These are phyloP conservation scores for Macrobrachium rosenbergii DNA, from an alignment of 1,140 invertebrate species.

Conservation along the genomic window DNA sequence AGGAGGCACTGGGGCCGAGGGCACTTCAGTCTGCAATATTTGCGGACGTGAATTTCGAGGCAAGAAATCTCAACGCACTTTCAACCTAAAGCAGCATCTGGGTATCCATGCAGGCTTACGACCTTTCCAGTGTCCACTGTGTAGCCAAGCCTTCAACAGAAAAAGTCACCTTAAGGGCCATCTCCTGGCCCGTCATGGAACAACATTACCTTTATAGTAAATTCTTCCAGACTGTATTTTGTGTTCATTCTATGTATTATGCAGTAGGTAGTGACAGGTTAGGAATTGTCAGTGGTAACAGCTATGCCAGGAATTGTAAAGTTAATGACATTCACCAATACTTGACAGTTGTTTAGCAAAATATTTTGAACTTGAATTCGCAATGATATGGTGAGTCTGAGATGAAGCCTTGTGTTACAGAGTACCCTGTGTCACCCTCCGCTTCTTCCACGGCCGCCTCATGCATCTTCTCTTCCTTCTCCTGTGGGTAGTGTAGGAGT, in stretches of 20 bases:
- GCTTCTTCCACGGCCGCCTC: constrained; percentile 38
- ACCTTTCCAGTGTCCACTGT: constrained; percentile 75
- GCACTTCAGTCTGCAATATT: constrained; percentile 55
- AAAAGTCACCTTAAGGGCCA: constrained; percentile 67
- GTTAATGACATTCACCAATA: not conserved
- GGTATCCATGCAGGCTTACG: constrained; percentile 75
- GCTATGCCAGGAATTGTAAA: too few relatives aligned
- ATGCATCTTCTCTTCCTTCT: not conserved
- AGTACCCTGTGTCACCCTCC: constrained; percentile 40
- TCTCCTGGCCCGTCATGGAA: constrained; percentile 49
- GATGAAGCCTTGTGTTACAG: constrained; percentile 59
- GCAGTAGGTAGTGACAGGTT: too few relatives aligned
- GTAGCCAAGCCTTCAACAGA: constrained; percentile 76
- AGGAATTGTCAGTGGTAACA: too few relatives aligned
- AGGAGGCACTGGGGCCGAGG: constrained; percentile 38
- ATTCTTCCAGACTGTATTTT: not conserved
- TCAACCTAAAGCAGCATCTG: constrained; percentile 66
- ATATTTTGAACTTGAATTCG: too few relatives aligned
- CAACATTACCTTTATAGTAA: constrained; percentile 44
- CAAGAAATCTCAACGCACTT: constrained; percentile 61
- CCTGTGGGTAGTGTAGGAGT: constrained; percentile 29
- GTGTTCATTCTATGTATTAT: too few relatives aligned
- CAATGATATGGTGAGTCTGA: constrained; percentile 21
- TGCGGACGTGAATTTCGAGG: constrained; percentile 64
- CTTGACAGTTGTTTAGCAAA: too few relatives aligned